Base-by-base conservation (phyloP, 1,140 invertebrate species). In the Heliconius congener region DNA sequence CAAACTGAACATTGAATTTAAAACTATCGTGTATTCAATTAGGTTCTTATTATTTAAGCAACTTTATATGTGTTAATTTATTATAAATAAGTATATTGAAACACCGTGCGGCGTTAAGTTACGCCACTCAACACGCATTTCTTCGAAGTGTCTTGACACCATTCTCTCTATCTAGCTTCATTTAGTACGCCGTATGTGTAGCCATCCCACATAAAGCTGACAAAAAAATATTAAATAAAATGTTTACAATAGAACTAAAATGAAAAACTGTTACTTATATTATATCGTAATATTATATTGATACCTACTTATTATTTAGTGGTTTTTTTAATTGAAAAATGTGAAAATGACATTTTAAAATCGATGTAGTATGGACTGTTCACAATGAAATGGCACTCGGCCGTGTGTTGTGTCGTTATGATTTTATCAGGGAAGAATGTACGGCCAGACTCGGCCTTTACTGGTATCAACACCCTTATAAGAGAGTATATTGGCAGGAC, bases 361-460 rank as follows among this genome's bases (percentile, higher is more conserved):
- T 30, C 23, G 13, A 27, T 66, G 13, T 76, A 70, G 60, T 42
- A 74, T 75, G 73, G 39, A 55, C 55, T 39, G 52, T 81, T 30
- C 82, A 88, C 73, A 50, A 89, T 89, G 88, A 88, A 71, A 86
- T 90, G 88, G 88, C 83, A 85, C 30, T 80, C 84, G 5, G 79
- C 81, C 34, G 8, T 88, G 50, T 89, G 83, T 34, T 85, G 77
- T 77, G 60, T 89, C 18, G 57, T 85, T 19, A 78, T 86, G 27
- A 57, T 84, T 13, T 71, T 86, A 46, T 77, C 83, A 0, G 77
- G 79, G n/a, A 81, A 83, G n/a, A 81, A 76, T 4, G 74, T 70
- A 13, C 74, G 30, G 8, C 27, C 78, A 8, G 78, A 82, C 18
- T 74, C 74, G 0, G 73, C 74, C 0, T 80, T 82, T 42, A 84